Evolutionary conservation across 1,140 invertebrate species (phyloP).

Genomic region (Holcopasites calliopsidis): DNA sequence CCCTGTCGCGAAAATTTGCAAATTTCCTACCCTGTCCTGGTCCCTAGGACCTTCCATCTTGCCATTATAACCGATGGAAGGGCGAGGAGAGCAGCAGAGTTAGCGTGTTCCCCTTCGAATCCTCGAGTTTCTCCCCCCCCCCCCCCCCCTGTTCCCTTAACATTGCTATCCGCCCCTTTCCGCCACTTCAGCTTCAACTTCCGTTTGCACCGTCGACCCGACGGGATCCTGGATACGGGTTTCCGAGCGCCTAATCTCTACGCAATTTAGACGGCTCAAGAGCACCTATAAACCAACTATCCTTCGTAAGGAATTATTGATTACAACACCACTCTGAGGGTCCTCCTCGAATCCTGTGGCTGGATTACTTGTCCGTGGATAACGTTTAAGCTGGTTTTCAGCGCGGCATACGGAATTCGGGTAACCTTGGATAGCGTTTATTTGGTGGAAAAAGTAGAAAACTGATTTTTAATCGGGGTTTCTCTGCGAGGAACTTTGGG

Average conservation of each 20-base stretch:
- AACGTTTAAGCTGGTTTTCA: slow-evolving; percentile 61
- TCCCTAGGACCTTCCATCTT: slow-evolving; percentile 53
- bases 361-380: slow-evolving; percentile 68
- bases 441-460: not conserved
- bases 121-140: slow-evolving; percentile 33
- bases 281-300: slow-evolving; percentile 70
- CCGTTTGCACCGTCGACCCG: slow-evolving; percentile 46
- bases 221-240: slow-evolving; percentile 64
- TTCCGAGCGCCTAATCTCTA: slow-evolving; percentile 75
- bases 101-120: slow-evolving; percentile 9
- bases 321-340: slow-evolving; percentile 63
- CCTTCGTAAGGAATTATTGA: slow-evolving; percentile 69
- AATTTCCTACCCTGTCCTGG: slow-evolving; percentile 69
- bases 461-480: no score
- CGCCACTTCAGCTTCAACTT: slow-evolving; percentile 3
- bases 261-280: slow-evolving; percentile 74
- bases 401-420: slow-evolving; percentile 49
- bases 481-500: not conserved
- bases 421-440: slow-evolving; percentile 18
- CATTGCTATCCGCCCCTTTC: no score
- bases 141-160: not conserved
- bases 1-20: slow-evolving; percentile 76
- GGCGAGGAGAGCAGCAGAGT: not conserved
- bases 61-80: slow-evolving; percentile 52
- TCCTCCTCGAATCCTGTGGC: slow-evolving; percentile 63